Evolutionary conservation across 2,888 invertebrate species (phyloP), one percentile per base, ranked within the genome.

Genomic region (Cheilosia vernalis): DNA sequence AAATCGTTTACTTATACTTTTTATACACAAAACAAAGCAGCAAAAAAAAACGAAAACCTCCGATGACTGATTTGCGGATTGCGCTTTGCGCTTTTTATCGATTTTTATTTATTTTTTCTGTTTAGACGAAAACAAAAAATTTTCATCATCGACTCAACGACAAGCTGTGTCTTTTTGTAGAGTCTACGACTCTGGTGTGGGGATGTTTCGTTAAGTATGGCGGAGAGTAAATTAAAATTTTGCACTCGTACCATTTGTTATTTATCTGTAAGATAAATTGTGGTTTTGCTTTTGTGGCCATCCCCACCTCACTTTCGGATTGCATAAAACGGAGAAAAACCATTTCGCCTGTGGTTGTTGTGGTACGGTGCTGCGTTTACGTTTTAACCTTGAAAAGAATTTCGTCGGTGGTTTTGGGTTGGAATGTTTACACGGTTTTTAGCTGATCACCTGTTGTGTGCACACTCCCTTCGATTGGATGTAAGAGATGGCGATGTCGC

Each of bases 1-100:
- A 89, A 88, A 85, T 89, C 89, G 89, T 90, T 91, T 91, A 91
- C 90, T 91, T 91, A 90, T 91, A 91, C 89, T 89, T 91, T 91
- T 89, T 88, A 88, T 88, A 88, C 80, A 61, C 37, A 37, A 33
- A 10, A 33, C 33, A 33, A 37, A 30, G 30, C 30, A 30, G 9
- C 7, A 2, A 37, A 37, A 37, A 10, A 33, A 33, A 33, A 33
- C 1, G 10, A 10, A 10, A 37, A 3, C 0, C 10, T 10, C 10
- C 37, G 37, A 37, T 13, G 37, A 13, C 10, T 37, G 37, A 37
- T 37, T 37, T 37, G 37, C 37, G 13, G 47, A 55, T 56, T 47
- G 80, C 60, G 49, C 33, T 74, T 63, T 58, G 72, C 42, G 64
- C n/a, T 82, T 67, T 70, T 67, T 63, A 66, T 66, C 40, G 27